A percentile compares a stretch with the other conserved stretches of the same genome.
Evolutionary conservation across 2,113 vertebrate genomes (phyloP).

Genomic region (Cinclus mexicanus): DNA sequence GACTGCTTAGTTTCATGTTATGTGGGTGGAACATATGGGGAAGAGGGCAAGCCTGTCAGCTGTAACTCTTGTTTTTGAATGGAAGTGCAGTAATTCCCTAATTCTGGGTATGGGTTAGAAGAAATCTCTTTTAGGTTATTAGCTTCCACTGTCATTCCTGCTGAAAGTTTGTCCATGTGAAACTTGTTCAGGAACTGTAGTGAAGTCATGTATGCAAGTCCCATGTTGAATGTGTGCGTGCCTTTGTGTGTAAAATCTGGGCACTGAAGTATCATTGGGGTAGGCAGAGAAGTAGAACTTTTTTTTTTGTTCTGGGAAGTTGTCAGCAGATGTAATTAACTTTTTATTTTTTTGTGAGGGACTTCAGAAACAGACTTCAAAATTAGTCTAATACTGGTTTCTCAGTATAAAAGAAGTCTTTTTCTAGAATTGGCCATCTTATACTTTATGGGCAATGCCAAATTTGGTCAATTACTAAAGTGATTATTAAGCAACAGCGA

Average conservation of each 20-base stretch:
- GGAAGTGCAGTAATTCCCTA: background rate
- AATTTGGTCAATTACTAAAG: background rate
- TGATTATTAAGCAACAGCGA: background rate
- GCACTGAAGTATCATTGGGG: background rate
- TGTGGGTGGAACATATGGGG: background rate
- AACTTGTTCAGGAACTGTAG: background rate
- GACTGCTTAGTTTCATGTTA: background rate
- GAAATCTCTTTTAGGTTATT: constrained; percentile 1
- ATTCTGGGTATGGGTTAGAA: background rate
- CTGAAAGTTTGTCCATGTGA: background rate
- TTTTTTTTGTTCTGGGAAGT: background rate
- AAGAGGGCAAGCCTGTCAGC: background rate
- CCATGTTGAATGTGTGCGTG: background rate
- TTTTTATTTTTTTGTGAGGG: background rate
- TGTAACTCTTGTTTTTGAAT: background rate
- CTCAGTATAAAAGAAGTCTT: background rate
- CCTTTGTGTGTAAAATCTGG: background rate
- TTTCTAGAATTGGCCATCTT: background rate
- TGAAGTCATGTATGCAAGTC: background rate
- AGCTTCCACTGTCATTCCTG: background rate
- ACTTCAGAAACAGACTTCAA: background rate
- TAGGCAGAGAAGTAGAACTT: background rate
- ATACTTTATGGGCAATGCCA: background rate
- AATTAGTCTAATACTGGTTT: background rate
- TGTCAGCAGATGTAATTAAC: background rate